Conservation (phyloP, 1,140 invertebrate genomes). For the Rhopalosiphum maidis region DNA sequence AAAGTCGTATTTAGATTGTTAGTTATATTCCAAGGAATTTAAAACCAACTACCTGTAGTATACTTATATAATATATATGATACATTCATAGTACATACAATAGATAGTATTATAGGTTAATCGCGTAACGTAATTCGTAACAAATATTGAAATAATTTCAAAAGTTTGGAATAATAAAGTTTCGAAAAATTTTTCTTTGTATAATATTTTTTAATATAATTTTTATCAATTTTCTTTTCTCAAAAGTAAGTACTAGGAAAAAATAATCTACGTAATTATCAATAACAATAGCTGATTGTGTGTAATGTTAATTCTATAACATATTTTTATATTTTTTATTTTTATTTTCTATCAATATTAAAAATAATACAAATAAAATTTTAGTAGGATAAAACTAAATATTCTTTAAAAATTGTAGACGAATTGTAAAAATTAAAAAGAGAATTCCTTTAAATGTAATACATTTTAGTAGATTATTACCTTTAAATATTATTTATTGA, state of each 20-base stretch:
- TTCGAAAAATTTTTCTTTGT: not conserved
- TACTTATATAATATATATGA: too few relatives aligned
- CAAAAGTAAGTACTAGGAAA: not conserved
- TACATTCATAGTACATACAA: too few relatives aligned
- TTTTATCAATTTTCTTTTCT: not conserved
- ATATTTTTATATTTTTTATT: not conserved
- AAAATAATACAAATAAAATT: not conserved
- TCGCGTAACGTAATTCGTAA: too few relatives aligned
- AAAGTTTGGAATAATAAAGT: not conserved
- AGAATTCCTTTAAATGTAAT: not conserved
- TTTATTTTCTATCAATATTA: not conserved
- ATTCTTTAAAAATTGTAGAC: too few relatives aligned
- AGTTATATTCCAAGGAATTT: too few relatives aligned
- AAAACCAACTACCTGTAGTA: too few relatives aligned
- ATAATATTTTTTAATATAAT: too few relatives aligned
- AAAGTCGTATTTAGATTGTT: too few relatives aligned
- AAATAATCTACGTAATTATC: not conserved
- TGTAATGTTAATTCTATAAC: not conserved
- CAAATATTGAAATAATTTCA: too few relatives aligned
- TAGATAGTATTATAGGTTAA: too few relatives aligned
- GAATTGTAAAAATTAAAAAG: not conserved
- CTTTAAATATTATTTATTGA: not conserved
- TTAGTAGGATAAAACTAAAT: not conserved
- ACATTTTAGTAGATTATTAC: not conserved
- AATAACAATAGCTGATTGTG: not conserved